These are phyloP conservation scores for Candoia aspera DNA, from an alignment of 2,113 vertebrate species.

Conservation along the genomic window DNA sequence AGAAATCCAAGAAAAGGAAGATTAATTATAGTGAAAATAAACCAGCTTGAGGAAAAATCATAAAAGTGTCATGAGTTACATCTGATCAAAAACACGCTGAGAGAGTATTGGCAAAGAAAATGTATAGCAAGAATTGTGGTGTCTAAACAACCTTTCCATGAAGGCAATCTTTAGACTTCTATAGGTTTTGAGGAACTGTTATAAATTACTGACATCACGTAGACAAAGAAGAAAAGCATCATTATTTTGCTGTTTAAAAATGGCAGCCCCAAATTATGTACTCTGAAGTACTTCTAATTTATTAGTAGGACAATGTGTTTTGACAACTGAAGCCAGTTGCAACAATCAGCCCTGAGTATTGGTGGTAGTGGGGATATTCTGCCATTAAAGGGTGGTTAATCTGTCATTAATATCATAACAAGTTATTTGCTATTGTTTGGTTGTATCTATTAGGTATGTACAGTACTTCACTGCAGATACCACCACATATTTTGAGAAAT, in stretches of 20 bases:
- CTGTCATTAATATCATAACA: neutral
- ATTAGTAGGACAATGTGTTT: neutral
- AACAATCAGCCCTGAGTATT: neutral
- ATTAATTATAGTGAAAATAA: constrained; percentile 60
- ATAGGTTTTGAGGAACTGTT: constrained; percentile 36
- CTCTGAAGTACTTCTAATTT: constrained; percentile 15
- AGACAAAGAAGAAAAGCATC: neutral
- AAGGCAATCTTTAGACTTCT: constrained; percentile 45
- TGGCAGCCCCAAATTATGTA: neutral
- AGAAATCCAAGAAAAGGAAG: constrained; percentile 50
- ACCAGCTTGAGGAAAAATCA: constrained; percentile 42
- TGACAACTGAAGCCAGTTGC: constrained; percentile 18
- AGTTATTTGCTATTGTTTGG: neutral
- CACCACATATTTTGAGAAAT: neutral
- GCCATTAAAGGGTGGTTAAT: neutral
- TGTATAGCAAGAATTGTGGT: constrained; percentile 48
- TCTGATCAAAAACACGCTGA: constrained; percentile 62
- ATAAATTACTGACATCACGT: constrained; percentile 34
- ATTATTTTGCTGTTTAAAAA: constrained; percentile 20
- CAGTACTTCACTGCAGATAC: constrained; percentile 11
- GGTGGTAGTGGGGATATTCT: neutral
- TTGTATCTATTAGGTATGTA: neutral
- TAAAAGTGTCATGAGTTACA: constrained; percentile 47
- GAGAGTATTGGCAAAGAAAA: constrained; percentile 50
- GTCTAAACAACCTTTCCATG: constrained; percentile 43